Base-by-base conservation (phyloP, 1,140 invertebrate species). In the Apocrypta bakeri region DNA sequence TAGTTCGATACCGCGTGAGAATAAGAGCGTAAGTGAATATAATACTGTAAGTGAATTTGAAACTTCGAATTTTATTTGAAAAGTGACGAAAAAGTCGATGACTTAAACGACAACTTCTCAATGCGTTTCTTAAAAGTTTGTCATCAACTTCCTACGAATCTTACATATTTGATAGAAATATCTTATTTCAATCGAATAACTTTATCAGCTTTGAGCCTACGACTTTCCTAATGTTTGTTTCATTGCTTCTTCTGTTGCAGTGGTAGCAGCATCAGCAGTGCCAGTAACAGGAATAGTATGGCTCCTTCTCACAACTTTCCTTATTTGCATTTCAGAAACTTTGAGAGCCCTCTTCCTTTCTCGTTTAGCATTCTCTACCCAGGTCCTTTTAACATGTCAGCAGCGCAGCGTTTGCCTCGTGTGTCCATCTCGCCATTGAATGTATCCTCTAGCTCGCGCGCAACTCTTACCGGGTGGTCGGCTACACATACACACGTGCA, bases 321-420 rank as follows among this genome's bases (percentile, higher is more conserved):
- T 81, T 81, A 81, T 81, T 81, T 81, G 63, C 72, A 81, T 81
- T 81, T 76, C 21, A 81, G 56, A 81, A 81, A 81, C 72, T 81
- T 81, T 64, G 9, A 66, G 33, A 40, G 42, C n/a, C 21, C 12
- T 40, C 6, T 56, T 72, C 48, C 68, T 33, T 78, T 37, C 9
- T 37, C 40, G 33, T 68, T 68, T 78, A 68, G 7, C 76, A 68
- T 68, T 68, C 33, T 27, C 77, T 79, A 25, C 33, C 40, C 6
- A 33, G 29, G 17, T 29, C 68, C 68, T 69, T 69, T 69, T 69
- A 33, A 21, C 29, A 31, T 37, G 33, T 42, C 37, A n/a, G 37
- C 21, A 48, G 63, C 63, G 48, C 21, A 61, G 21, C 56, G 27
- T 4, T 25, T 76, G 29, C 29, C 37, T 66, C 63, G 75, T 17